A percentile compares a stretch with the other conserved stretches of the same genome.
Evolutionary conservation across 2,888 invertebrate genomes (phyloP).

Genomic region (Ernsta delagoae): DNA sequence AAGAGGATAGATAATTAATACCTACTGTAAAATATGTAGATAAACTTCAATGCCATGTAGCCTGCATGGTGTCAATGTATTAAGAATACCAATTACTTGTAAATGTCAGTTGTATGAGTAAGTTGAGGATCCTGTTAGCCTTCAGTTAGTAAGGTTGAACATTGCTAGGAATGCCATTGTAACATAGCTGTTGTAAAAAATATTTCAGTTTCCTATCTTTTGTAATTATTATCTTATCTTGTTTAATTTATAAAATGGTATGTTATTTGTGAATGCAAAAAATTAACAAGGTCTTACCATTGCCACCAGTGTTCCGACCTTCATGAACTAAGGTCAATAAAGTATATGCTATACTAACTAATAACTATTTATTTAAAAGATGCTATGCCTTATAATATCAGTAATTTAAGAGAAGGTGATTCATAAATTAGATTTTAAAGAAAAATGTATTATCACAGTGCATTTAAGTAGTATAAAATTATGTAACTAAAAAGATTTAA

Average conservation of each 20-base stretch:
- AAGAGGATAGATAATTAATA: conserved; percentile 57
- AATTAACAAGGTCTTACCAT: conserved; percentile 16
- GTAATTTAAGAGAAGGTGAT: no score
- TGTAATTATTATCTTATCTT: conserved; percentile 10
- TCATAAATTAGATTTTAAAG: no score
- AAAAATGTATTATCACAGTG: no score
- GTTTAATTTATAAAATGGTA: conserved; percentile 1
- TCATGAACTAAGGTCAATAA: conserved; percentile 7
- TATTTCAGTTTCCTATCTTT: conserved; percentile 10
- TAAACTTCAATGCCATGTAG: conserved; percentile 18
- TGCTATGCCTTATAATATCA: no score
- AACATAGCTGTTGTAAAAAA: conserved; percentile 32
- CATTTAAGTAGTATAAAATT: no score
- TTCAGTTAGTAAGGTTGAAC: neutral
- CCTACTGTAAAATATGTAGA: conserved; percentile 46
- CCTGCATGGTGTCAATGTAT: neutral
- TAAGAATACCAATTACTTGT: conserved; percentile 30
- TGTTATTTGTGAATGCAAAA: conserved; percentile 24
- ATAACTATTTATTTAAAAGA: no score
- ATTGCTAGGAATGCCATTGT: conserved; percentile 18
- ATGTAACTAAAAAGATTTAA: no score
- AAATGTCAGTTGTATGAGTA: conserved; percentile 10
- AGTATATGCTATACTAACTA: neutral
- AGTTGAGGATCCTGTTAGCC: neutral
- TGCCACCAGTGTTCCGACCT: conserved; percentile 21